A percentile compares a stretch with the other conserved stretches of the same genome.
phyloP scores from a whole-genome alignment of 1,140 invertebrate species.

The Rhizoglyphus robini region DNA sequence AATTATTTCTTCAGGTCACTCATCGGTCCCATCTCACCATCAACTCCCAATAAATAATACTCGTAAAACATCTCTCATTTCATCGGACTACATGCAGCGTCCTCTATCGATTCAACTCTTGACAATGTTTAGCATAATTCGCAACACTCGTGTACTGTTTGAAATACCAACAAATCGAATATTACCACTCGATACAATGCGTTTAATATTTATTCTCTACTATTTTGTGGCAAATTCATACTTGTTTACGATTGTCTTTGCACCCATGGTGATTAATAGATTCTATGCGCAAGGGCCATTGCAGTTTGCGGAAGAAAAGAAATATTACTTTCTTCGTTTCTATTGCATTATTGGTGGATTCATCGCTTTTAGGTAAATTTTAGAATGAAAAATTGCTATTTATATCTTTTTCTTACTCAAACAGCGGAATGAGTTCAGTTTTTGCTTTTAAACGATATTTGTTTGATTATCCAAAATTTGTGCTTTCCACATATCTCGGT shows the following conservation, averaged over 20 bases:
- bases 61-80: not conserved
- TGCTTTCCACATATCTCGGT: not conserved
- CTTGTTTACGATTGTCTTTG: slow-evolving; percentile 3
- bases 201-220: slow-evolving; percentile 10
- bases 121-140: not conserved
- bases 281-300: slow-evolving; percentile 7
- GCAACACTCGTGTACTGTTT: not conserved
- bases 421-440: not conserved
- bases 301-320: not conserved
- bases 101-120: not conserved
- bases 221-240: slow-evolving; percentile 7
- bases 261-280: slow-evolving; percentile 11
- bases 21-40: not conserved
- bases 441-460: not conserved
- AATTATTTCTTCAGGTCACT: not conserved
- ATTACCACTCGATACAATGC: slow-evolving; percentile 1
- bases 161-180: not conserved
- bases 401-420: too few species aligned
- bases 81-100: not conserved
- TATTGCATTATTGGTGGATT: slow-evolving; percentile 7
- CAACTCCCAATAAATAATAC: not conserved
- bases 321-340: slow-evolving; percentile 15
- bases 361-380: not conserved
- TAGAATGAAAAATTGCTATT: too few species aligned
- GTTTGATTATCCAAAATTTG: slow-evolving; percentile 16